phyloP scores from a whole-genome alignment of 1,140 invertebrate genomes.

The Mesaphorura yosii region DNA sequence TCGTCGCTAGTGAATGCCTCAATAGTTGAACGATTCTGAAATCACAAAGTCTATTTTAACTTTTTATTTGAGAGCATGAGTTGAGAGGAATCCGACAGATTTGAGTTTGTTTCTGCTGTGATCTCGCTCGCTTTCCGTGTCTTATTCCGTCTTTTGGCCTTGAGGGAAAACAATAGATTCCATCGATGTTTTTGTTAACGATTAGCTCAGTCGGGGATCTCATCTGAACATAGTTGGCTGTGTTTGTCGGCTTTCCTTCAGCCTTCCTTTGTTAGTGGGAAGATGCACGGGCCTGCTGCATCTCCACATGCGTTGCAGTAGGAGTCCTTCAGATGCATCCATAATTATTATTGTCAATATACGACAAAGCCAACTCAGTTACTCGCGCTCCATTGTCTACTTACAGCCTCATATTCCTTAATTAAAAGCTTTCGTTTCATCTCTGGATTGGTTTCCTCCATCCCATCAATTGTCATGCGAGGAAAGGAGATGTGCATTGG shows the following conservation, averaged over 20 bases:
- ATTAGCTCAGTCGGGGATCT: constrained; percentile 29
- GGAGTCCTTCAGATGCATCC: constrained; percentile 17
- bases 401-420: too few species aligned
- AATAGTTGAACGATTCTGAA: neutral
- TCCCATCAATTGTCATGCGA: too few species aligned
- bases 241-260: constrained; percentile 25
- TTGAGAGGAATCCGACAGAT: too few species aligned
- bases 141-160: constrained; percentile 24
- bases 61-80: constrained; percentile 8
- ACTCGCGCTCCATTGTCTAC: too few species aligned
- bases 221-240: too few species aligned
- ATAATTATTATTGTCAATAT: constrained; percentile 30
- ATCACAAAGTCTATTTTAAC: neutral
- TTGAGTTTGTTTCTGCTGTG: too few species aligned
- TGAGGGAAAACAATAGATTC: constrained; percentile 29
- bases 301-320: too few species aligned
- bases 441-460: too few species aligned
- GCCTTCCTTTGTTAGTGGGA: constrained; percentile 21
- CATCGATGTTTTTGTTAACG: constrained; percentile 29
- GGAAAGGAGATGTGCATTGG: too few species aligned
- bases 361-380: too few species aligned
- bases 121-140: constrained; percentile 24
- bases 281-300: constrained; percentile 15
- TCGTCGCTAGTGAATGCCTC: neutral
- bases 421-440: too few species aligned